Evolutionary conservation across 1,140 invertebrate species (phyloP).

Genomic region (Macrosteles quadrilineatus): DNA sequence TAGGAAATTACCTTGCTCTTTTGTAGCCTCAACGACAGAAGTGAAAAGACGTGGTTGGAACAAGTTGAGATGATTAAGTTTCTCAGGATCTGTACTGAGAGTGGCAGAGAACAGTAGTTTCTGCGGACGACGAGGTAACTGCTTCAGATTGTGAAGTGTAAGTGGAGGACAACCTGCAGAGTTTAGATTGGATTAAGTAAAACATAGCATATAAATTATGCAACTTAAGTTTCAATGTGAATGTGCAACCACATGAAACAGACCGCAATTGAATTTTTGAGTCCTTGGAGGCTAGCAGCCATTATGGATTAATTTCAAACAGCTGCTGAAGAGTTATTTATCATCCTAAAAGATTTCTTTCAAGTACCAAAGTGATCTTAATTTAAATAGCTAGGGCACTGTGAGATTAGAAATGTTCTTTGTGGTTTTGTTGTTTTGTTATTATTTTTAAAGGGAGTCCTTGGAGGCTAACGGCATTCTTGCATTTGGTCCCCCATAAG

Average conservation of each 20-base stretch:
- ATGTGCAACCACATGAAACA: neutral
- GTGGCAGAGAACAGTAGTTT: constrained; percentile 97
- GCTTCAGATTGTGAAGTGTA: constrained; percentile 22
- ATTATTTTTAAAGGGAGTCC: too few relatives aligned
- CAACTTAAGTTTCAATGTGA: neutral
- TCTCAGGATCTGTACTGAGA: constrained; percentile 93
- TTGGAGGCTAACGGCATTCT: too few relatives aligned
- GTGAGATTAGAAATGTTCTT: too few relatives aligned
- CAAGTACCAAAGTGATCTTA: too few relatives aligned
- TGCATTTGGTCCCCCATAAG: too few relatives aligned
- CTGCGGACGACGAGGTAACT: constrained; percentile 60
- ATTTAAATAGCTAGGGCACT: too few relatives aligned
- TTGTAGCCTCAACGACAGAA: constrained; percentile 57
- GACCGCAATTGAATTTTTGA: neutral
- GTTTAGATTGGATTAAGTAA: too few relatives aligned
- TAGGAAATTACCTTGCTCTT: constrained; percentile 50
- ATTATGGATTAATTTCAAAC: too few relatives aligned
- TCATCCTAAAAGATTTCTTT: too few relatives aligned
- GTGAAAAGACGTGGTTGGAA: constrained; percentile 93
- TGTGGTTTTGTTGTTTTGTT: too few relatives aligned
- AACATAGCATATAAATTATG: neutral
- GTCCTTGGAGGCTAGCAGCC: too few relatives aligned
- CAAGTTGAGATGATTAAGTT: constrained; percentile 81
- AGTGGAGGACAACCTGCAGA: constrained; percentile 17
- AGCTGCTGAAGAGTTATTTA: too few relatives aligned